A percentile compares a stretch with the other conserved stretches of the same genome.
These are phyloP conservation scores for Sarcophaga bullata DNA, from an alignment of 1,140 invertebrate genomes.

Conservation along the genomic window DNA sequence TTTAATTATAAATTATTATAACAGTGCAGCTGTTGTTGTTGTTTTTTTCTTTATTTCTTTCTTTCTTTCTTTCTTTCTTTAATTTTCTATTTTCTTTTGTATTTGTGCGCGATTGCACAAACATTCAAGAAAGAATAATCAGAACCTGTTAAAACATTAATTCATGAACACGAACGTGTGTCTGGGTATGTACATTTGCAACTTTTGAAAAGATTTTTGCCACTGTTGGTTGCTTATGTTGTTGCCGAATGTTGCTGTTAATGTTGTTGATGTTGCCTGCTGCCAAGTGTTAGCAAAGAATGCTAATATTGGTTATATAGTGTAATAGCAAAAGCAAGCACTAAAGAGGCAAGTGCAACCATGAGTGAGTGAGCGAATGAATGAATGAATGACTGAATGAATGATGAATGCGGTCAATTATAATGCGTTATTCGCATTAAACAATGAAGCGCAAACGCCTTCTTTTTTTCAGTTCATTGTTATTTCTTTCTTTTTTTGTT, in stretches of 20 bases:
- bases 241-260: too few species aligned
- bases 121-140: neutral
- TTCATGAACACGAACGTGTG: neutral
- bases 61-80: neutral
- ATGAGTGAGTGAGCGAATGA: neutral
- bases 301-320: neutral
- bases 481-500: conserved; percentile 16
- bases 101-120: neutral
- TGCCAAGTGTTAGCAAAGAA: neutral
- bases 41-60: neutral
- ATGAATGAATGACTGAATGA: conserved; percentile 21
- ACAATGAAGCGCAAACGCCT: conserved; percentile 31
- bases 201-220: too few species aligned
- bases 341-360: neutral
- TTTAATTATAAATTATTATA: conserved; percentile 27
- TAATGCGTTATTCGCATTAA: conserved; percentile 28
- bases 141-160: conserved; percentile 8
- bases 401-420: conserved; percentile 39
- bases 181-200: too few species aligned
- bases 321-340: neutral
- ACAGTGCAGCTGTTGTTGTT: neutral
- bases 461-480: neutral
- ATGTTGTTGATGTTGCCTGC: too few species aligned
- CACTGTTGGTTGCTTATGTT: too few species aligned
- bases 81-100: neutral